These are phyloP conservation scores for Bursaphelenchus mucronatus DNA, from an alignment of 1,140 invertebrate species.

Conservation along the genomic window DNA sequence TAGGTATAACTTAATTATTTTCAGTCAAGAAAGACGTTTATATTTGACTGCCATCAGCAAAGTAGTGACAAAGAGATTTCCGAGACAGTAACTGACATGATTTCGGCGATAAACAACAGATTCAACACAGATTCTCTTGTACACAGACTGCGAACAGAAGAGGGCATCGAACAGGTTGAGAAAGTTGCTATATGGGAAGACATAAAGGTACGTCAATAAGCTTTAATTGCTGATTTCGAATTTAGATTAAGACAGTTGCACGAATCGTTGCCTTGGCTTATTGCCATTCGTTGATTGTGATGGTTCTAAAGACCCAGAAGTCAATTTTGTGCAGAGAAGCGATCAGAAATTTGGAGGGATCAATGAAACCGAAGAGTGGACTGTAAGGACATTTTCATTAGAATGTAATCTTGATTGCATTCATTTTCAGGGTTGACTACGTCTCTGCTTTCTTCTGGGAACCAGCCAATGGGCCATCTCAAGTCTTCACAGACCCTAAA, in stretches of 20 bases:
- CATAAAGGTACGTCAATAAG: conserved; percentile 19
- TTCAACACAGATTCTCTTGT: conserved; percentile 36
- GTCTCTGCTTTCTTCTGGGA: conserved; percentile 23
- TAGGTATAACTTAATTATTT: conserved; percentile 1
- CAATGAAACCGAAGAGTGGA: conserved; percentile 19
- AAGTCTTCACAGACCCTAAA: conserved; percentile 24
- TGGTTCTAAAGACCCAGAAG: conserved; percentile 48
- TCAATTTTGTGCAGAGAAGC: conserved; percentile 47
- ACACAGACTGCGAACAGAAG: conserved; percentile 16
- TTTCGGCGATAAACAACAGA: conserved; percentile 14
- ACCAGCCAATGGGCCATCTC: conserved; percentile 19
- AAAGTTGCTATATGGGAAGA: conserved; percentile 44
- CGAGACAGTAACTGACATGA: conserved; percentile 27
- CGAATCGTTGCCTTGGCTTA: conserved; percentile 36
- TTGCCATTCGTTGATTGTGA: conserved; percentile 37
- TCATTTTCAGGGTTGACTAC: conserved; percentile 28
- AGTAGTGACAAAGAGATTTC: conserved; percentile 33
- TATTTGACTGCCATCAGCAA: conserved; percentile 38
- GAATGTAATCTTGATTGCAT: conserved; percentile 4
- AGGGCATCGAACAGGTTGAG: conserved; percentile 20
- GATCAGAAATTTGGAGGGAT: conserved; percentile 20
- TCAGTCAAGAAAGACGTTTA: conserved; percentile 31
- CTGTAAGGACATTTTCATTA: conserved; percentile 6
- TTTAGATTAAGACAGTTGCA: conserved; percentile 36
- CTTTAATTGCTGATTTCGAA: neutral